Conservation (phyloP, 2,113 vertebrate species). For the Plestiodon gilberti region DNA sequence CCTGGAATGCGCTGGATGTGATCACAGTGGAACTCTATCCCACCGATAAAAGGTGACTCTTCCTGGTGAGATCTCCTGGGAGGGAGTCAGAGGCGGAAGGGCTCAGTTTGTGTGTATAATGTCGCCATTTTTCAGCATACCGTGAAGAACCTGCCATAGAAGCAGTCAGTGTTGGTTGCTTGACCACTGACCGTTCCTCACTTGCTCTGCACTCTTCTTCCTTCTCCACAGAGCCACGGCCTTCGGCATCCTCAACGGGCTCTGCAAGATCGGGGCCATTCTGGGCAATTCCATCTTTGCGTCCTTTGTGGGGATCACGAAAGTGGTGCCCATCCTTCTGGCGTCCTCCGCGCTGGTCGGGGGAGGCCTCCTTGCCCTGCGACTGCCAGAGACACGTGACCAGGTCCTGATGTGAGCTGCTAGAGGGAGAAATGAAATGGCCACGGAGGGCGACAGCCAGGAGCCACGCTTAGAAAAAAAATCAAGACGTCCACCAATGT, state of each 20-base stretch:
- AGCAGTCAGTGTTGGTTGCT: no score
- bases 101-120: neutral
- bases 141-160: no score
- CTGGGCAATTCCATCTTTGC: constrained; percentile 95
- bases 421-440: fast-evolving
- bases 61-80: neutral
- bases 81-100: neutral
- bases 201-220: constrained; percentile 27
- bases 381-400: constrained; percentile 94
- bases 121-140: neutral
- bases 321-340: constrained; percentile 94
- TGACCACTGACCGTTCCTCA: neutral
- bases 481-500: neutral
- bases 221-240: constrained; percentile 86
- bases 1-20: constrained; percentile 95
- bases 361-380: constrained; percentile 90
- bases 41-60: constrained; percentile 88
- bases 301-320: constrained; percentile 93
- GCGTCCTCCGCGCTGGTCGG: constrained; percentile 91
- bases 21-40: constrained; percentile 96
- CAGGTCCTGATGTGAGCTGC: constrained; percentile 89
- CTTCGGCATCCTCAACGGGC: constrained; percentile 92
- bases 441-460: constrained; percentile 13
- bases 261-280: constrained; percentile 93
- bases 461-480: constrained; percentile 35